Base-by-base conservation (phyloP, 2,113 vertebrate species). In the Pionites leucogaster region DNA sequence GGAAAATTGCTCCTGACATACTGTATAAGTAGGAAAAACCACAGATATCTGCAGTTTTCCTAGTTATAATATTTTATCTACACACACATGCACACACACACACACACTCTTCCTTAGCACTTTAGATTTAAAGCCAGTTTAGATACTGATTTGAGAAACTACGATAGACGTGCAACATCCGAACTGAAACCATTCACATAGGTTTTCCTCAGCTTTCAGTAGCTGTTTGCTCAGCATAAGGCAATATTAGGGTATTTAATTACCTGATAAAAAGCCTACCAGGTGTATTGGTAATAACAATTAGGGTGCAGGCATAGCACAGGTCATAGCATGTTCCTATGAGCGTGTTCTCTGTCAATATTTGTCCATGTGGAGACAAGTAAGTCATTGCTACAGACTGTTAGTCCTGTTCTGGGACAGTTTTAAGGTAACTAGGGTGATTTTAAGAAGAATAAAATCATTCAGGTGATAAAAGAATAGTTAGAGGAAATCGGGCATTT, bases 241-340 rank as follows among this genome's bases (percentile, higher is more conserved):
- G 39, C 50, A 86, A 67, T 81, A 52, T 33, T 29, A 55, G 11
- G 37, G 9, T n/a, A 37, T 53, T 90, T 81, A 83, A 55, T 86
- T 44, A 47, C 18, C 69, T 86, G 76, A 92, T 84, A 93, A 96
- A 92, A 70, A 57, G 2, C 47, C 42, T 92, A 15, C n/a, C 19
- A 41, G 59, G 29, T 1, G 5, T 24, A 46, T 18, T 81, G 41
- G 13, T 68, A 83, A 70, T 27, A 88, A n/a, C 10, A 77, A 6
- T 74, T 13, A 53, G 35, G 80, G 92, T 71, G 91, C 86, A 90
- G 88, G 46, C 25, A 47, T 5, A 35, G 37, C 29, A 37, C 17
- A 44, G 49, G 41, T 85, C 16, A 1, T 17, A 39, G 57, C 33
- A 67, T 80, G 75, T 47, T 79, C 72, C 46, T 53, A 27, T 7